Conservation (phyloP, 2,113 vertebrate species). For the Sturnira hondurensis region DNA sequence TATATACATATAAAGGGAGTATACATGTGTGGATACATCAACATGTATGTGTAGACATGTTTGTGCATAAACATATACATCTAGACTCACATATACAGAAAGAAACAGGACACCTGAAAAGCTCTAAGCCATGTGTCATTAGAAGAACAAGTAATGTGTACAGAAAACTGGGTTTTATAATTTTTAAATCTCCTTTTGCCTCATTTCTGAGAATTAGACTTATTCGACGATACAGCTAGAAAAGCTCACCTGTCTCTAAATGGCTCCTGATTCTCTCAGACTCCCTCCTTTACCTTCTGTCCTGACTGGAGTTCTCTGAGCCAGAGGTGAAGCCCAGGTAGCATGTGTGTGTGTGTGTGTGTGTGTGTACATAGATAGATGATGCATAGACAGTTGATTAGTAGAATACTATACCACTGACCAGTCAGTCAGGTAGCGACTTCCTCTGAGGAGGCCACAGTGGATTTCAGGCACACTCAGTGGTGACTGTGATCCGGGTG, state of each 20-base stretch:
- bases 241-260: neutral
- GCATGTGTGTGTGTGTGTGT: too few relatives aligned
- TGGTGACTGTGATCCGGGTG: neutral
- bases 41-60: neutral
- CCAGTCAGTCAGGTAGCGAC: neutral
- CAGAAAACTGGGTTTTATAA: neutral
- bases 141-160: neutral
- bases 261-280: neutral
- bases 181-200: neutral
- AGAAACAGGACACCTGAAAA: neutral
- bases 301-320: neutral
- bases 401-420: neutral
- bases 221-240: neutral
- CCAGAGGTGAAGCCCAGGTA: neutral
- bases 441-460: neutral
- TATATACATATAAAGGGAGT: neutral
- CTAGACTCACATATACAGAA: neutral
- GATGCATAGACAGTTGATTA: neutral
- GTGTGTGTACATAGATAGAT: rapidly evolving
- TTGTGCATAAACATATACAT: neutral
- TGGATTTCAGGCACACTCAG: neutral
- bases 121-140: neutral
- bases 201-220: neutral
- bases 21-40: neutral
- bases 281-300: neutral